Percentiles rank a stretch among this genome's conserved stretches.
Evolutionary conservation across 2,888 invertebrate species (phyloP).

Genomic region (Synergus umbraculus): DNA sequence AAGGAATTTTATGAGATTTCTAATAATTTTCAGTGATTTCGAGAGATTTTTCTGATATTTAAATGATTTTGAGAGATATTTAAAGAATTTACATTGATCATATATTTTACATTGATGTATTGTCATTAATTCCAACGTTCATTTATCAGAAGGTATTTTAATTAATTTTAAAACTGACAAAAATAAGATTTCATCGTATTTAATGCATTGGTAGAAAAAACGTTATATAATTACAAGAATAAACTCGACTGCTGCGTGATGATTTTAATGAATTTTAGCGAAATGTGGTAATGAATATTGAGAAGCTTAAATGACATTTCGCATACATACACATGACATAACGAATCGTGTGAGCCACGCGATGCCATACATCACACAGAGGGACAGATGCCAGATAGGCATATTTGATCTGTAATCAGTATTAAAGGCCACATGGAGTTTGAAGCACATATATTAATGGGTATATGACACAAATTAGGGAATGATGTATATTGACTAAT

Average conservation of each 20-base stretch:
- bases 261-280: constrained; percentile 12
- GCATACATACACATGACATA: constrained; percentile 49
- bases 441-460: constrained; percentile 61
- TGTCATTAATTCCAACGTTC: no score
- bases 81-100: no score
- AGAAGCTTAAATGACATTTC: constrained; percentile 39
- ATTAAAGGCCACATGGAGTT: constrained; percentile 62
- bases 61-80: no score
- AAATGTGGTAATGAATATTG: constrained; percentile 35
- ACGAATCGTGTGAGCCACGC: constrained; percentile 54
- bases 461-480: constrained; percentile 51
- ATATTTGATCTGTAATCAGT: constrained; percentile 64
- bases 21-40: no score
- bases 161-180: background rate
- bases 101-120: background rate
- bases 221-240: constrained; percentile 1
- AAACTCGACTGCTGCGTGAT: constrained; percentile 2
- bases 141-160: no score
- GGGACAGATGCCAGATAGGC: constrained; percentile 56
- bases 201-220: background rate
- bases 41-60: no score
- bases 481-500: constrained; percentile 49
- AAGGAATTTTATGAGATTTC: no score
- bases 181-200: background rate
- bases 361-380: constrained; percentile 55